These are phyloP conservation scores for Tigriopus californicus DNA, from an alignment of 2,888 invertebrate genomes.

Conservation along the genomic window DNA sequence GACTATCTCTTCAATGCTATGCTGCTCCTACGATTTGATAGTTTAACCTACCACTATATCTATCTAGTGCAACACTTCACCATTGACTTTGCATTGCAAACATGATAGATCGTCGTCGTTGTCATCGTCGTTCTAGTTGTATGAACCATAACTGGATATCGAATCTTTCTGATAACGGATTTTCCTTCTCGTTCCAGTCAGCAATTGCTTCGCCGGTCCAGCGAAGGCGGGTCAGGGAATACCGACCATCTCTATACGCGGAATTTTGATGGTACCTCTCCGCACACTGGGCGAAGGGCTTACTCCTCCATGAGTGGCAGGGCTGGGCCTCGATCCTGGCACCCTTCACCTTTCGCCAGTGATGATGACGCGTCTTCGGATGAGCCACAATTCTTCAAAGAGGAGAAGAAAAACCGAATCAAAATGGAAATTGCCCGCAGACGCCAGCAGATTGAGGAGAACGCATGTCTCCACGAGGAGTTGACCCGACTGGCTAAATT, in stretches of 20 bases:
- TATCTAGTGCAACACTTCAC: too few relatives aligned
- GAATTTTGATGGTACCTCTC: constrained; percentile 10
- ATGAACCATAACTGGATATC: too few relatives aligned
- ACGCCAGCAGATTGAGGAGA: constrained; percentile 39
- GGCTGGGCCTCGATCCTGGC: constrained; percentile 30
- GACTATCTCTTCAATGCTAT: too few relatives aligned
- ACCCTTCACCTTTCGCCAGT: constrained; percentile 33
- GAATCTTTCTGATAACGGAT: too few relatives aligned
- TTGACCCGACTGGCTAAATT: constrained; percentile 29
- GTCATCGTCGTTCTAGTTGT: too few relatives aligned
- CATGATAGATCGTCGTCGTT: too few relatives aligned
- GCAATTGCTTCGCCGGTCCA: constrained; percentile 16
- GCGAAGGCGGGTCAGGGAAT: constrained; percentile 17
- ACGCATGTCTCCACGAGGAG: constrained; percentile 35
- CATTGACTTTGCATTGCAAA: too few relatives aligned
- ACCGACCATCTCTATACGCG: constrained; percentile 4
- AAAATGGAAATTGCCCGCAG: constrained; percentile 41
- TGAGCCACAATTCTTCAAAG: constrained; percentile 32
- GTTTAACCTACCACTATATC: too few relatives aligned
- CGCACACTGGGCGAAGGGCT: constrained; percentile 21
- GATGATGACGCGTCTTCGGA: constrained; percentile 33
- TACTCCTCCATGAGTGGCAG: constrained; percentile 14
- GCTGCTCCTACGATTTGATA: too few relatives aligned
- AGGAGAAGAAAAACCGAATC: constrained; percentile 38
- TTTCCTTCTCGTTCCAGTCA: not conserved